Evolutionary conservation across 37 sponge, comb jelly and placozoan genomes (phyloP).

Genomic region (Cladorhizidae sp.): DNA sequence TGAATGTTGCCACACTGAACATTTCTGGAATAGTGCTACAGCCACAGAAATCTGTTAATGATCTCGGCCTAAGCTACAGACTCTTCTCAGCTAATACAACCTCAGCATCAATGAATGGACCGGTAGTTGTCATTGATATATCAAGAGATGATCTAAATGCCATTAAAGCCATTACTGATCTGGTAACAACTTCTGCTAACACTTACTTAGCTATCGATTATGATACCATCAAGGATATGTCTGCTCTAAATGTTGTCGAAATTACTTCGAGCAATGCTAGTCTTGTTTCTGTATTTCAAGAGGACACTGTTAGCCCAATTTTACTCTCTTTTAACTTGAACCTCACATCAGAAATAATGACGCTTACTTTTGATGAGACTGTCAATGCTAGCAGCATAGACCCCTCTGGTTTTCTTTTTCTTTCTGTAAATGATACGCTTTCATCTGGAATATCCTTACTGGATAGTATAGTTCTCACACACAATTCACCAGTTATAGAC

Average conservation of each 20-base stretch:
- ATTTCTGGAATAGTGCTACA: constrained; percentile 68
- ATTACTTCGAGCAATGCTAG: constrained; percentile 35
- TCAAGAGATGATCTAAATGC: constrained; percentile 81
- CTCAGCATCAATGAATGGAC: constrained; percentile 42
- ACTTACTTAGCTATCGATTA: constrained; percentile 69
- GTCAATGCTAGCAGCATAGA: constrained; percentile 75
- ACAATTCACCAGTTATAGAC: constrained; percentile 40
- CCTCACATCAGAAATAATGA: constrained; percentile 70
- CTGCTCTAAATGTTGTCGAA: constrained; percentile 35
- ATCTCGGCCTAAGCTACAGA: constrained; percentile 20
- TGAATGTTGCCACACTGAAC: constrained; percentile 81
- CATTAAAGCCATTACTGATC: constrained; percentile 63
- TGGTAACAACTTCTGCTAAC: constrained; percentile 64
- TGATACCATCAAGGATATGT: constrained; percentile 73
- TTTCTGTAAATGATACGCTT: constrained; percentile 15
- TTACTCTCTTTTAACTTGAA: constrained; percentile 63
- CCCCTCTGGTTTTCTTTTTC: constrained; percentile 32
- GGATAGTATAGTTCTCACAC: constrained; percentile 37
- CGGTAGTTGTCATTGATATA: constrained; percentile 48
- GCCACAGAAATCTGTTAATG: not conserved
- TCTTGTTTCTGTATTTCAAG: constrained; percentile 25
- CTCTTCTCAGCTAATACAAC: constrained; percentile 43
- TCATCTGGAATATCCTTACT: constrained; percentile 8
- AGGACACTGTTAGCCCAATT: constrained; percentile 71
- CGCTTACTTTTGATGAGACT: constrained; percentile 85